Percentiles rank a stretch among this genome's conserved stretches.
phyloP scores from a whole-genome alignment of 2,797 vertebrate genomes.

The Antennarius maculatus region DNA sequence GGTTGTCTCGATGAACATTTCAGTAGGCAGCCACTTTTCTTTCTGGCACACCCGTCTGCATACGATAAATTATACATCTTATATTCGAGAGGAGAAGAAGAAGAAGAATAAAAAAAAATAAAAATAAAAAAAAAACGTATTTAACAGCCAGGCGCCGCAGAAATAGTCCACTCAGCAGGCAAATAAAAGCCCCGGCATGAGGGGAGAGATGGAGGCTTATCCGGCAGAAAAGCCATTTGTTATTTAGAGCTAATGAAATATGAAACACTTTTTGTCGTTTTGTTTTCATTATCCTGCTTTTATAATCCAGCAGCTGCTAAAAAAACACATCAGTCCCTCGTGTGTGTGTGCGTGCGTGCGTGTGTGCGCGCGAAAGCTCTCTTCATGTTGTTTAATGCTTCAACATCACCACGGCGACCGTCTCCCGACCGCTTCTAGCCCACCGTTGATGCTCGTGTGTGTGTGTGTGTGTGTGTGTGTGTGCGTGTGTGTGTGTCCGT shows the following conservation, averaged over 20 bases:
- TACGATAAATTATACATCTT: slow-evolving; percentile 78
- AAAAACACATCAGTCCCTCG: slow-evolving; percentile 18
- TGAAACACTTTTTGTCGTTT: slow-evolving; percentile 58
- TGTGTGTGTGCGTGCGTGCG: neutral
- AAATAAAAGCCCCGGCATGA: slow-evolving; percentile 64
- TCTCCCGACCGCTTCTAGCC: no score
- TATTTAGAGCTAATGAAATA: slow-evolving; percentile 72
- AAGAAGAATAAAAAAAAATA: neutral
- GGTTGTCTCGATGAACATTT: slow-evolving; percentile 76
- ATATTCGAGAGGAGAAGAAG: slow-evolving; percentile 48
- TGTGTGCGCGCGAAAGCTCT: neutral
- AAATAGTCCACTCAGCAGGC: slow-evolving; percentile 77
- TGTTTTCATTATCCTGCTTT: slow-evolving; percentile 66
- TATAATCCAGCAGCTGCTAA: slow-evolving; percentile 45
- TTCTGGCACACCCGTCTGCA: slow-evolving; percentile 59
- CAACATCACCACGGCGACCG: no score
- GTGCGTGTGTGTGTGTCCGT: slow-evolving; percentile 17
- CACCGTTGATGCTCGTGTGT: neutral
- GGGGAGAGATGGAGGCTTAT: slow-evolving; percentile 66
- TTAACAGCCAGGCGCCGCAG: slow-evolving; percentile 70
- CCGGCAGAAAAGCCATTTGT: slow-evolving; percentile 68
- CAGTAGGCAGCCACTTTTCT: slow-evolving; percentile 71
- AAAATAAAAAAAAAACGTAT: slow-evolving; percentile 41
- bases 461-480: slow-evolving; percentile 16
- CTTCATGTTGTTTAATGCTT: no score